Evolutionary conservation across 2,888 invertebrate species (phyloP).

Genomic region (Ophion costatus): DNA sequence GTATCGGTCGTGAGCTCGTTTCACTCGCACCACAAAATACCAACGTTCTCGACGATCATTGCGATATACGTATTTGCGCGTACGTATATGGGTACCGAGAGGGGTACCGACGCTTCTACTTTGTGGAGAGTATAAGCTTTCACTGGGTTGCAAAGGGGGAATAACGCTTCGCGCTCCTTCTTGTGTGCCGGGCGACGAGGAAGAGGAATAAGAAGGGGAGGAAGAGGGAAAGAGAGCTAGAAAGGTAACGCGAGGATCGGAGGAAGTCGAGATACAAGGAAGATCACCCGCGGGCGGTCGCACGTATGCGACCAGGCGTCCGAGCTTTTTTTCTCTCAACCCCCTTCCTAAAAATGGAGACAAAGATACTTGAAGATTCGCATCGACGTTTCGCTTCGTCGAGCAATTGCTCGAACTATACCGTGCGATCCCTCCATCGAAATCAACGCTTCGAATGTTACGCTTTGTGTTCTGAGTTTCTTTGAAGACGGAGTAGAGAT

Average conservation of each 20-base stretch:
- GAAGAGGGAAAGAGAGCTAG: conserved; percentile 28
- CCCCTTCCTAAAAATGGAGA: background rate
- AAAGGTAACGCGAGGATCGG: conserved; percentile 52
- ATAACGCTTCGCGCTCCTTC: conserved; percentile 38
- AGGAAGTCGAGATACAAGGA: conserved; percentile 48
- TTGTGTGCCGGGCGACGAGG: conserved; percentile 5
- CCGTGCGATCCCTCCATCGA: too few relatives aligned
- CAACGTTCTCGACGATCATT: conserved; percentile 36
- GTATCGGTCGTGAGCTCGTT: conserved; percentile 64
- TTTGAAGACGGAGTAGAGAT: too few relatives aligned
- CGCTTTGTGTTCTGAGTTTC: too few relatives aligned
- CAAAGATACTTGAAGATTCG: background rate
- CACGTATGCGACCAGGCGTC: conserved; percentile 1
- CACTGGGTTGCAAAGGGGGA: conserved; percentile 63
- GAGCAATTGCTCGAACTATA: background rate
- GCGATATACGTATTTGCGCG: conserved; percentile 24
- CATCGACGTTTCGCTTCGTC: background rate
- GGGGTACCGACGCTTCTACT: conserved; percentile 55
- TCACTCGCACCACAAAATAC: conserved; percentile 58
- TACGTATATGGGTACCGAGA: conserved; percentile 18
- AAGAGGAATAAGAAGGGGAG: conserved; percentile 15
- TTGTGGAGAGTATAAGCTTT: conserved; percentile 66
- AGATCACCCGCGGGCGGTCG: conserved; percentile 39
- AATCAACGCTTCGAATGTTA: too few relatives aligned
- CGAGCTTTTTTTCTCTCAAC: background rate